phyloP scores from a whole-genome alignment of 35 echinoderm and acorn worm species.

The Eucidaris tribuloides region DNA sequence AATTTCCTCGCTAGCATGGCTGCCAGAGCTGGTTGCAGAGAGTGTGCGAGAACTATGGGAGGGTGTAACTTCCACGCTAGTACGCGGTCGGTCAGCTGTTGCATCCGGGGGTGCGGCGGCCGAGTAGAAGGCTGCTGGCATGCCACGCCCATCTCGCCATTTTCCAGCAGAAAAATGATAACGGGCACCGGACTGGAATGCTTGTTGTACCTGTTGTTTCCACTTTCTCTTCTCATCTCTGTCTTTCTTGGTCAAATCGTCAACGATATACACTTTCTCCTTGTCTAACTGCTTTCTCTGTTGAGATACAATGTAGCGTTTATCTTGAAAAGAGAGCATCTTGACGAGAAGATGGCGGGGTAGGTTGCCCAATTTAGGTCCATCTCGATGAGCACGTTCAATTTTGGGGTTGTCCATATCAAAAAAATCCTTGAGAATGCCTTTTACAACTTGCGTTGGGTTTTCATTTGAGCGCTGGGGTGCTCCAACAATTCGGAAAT shows the following conservation, averaged over 20 bases:
- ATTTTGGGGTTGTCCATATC: slow-evolving; percentile 28
- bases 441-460: not conserved
- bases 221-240: slow-evolving; percentile 31
- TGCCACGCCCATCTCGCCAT: no score
- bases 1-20: no score
- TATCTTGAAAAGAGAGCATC: slow-evolving; percentile 52
- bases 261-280: slow-evolving; percentile 4
- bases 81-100: no score
- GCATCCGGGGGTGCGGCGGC: no score
- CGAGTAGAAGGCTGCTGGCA: no score
- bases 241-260: slow-evolving; percentile 39
- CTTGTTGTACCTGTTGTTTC: not conserved
- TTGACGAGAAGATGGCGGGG: slow-evolving; percentile 42
- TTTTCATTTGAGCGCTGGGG: slow-evolving; percentile 1
- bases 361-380: not conserved
- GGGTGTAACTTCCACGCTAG: no score
- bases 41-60: no score
- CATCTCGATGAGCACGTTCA: slow-evolving; percentile 53
- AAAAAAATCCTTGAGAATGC: slow-evolving; percentile 9
- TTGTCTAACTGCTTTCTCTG: not conserved
- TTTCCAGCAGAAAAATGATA: slow-evolving; percentile 6
- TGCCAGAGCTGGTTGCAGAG: no score
- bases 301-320: slow-evolving; percentile 9
- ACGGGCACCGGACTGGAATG: not conserved
- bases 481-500: slow-evolving; percentile 48